Base-by-base conservation (phyloP, 2,888 invertebrate species). In the Rhyacophila evoluta region DNA sequence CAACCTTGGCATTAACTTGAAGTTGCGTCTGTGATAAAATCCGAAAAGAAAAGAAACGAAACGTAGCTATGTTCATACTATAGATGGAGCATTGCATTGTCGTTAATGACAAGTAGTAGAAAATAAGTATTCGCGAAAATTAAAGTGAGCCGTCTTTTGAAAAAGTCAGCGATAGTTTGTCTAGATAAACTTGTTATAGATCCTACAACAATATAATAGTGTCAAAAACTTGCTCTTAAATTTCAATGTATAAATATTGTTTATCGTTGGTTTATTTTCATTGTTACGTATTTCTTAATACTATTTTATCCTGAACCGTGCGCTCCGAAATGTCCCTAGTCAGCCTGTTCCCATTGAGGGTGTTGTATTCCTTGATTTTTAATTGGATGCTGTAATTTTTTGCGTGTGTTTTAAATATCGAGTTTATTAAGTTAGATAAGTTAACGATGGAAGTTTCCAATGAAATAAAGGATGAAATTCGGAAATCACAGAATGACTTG, bases 391-490 rank as follows among this genome's bases (percentile, higher is more conserved):
- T 67, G 67, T 12, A 36, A 73, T 10, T 73, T 77, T 77, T 37
- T 73, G 72, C 27, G 38, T 73, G 73, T 68, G 36, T 68, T 10
- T 27, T 72, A 11, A 11, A 36, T 36, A 55, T 33, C 72, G 11
- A 5, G 1, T 76, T 28, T 39, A 11, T 38, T 19, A 39, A 72
- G 28, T n/a, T 74, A 75, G 28, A 67, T 55, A 15, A 68, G 25
- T 29, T 29, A 72, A 67, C 72, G 83, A 92, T 92, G 92, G 91
- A 92, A 89, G 91, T 92, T 83, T 91, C 92, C 79, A 91, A 90
- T 85, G 89, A 90, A 86, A 89, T 92, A 84, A 91, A 91, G 84
- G 91, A 91, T 86, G 91, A 92, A 84, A 92, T 92, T 85, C 87
- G 90, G 79, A 88, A 88, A 86, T 90, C 91, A 82, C 92, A 92